Evolutionary conservation across 1,140 invertebrate genomes (phyloP).

Genomic region (Drosophila tsacasi): DNA sequence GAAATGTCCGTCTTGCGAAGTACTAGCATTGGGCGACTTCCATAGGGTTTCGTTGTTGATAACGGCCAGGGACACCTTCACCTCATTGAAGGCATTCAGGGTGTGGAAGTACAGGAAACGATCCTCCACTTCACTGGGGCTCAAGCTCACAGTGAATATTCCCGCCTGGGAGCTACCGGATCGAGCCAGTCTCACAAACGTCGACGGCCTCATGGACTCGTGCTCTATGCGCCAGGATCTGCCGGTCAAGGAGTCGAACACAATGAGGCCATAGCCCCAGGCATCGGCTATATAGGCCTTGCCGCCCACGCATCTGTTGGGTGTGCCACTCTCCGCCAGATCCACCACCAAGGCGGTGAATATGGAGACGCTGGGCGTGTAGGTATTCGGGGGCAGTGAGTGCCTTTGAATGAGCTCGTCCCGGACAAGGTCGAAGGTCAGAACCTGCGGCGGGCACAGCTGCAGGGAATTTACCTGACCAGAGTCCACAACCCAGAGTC

Average conservation of each 20-base stretch:
- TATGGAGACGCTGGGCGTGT: slow-evolving; percentile 85
- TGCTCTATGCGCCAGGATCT: slow-evolving; percentile 90
- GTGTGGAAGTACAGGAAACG: slow-evolving; percentile 91
- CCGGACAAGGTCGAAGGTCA: slow-evolving; percentile 88
- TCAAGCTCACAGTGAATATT: slow-evolving; percentile 89
- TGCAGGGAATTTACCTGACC: slow-evolving; percentile 86
- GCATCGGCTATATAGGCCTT: slow-evolving; percentile 92
- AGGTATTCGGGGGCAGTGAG: slow-evolving; percentile 86
- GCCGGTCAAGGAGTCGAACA: slow-evolving; percentile 88
- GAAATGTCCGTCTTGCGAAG: slow-evolving; percentile 26
- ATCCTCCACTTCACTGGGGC: slow-evolving; percentile 84
- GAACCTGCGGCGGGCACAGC: slow-evolving; percentile 88
- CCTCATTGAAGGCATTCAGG: slow-evolving; percentile 90
- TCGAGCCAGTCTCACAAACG: slow-evolving; percentile 87
- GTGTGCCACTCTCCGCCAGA: slow-evolving; percentile 82
- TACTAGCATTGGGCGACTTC: slow-evolving; percentile 10
- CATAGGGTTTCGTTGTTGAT: slow-evolving; percentile 87
- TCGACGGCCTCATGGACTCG: slow-evolving; percentile 89
- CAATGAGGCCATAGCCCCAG: slow-evolving; percentile 89
- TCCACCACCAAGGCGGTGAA: slow-evolving; percentile 87
- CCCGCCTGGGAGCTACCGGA: slow-evolving; percentile 88
- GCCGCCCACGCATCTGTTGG: slow-evolving; percentile 87
- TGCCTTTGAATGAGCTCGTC: slow-evolving; percentile 86
- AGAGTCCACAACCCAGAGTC: slow-evolving; percentile 89
- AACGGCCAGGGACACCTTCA: slow-evolving; percentile 88